phyloP scores from a whole-genome alignment of 1,140 invertebrate genomes.

The Vollenhovia emeryi region DNA sequence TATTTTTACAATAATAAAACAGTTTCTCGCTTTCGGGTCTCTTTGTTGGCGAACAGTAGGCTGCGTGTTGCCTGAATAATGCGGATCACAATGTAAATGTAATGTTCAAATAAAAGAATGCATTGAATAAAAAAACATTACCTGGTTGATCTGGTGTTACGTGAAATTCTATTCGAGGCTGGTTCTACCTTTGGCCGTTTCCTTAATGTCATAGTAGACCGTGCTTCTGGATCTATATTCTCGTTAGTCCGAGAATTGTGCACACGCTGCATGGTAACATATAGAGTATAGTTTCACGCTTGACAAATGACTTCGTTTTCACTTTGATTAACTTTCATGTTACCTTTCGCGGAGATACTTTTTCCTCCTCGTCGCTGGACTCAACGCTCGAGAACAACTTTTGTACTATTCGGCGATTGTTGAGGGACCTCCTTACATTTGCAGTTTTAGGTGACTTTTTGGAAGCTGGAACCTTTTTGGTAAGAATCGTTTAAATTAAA shows the following conservation, averaged over 20 bases:
- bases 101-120: not conserved
- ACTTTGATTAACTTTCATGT: not conserved
- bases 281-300: not conserved
- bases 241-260: not conserved
- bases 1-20: slow-evolving; percentile 55
- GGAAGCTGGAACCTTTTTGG: not conserved
- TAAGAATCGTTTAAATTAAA: slow-evolving; percentile 2
- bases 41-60: not conserved
- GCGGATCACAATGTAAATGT: not conserved
- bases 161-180: not conserved
- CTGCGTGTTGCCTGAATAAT: not conserved
- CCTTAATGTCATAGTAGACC: not conserved
- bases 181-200: not conserved
- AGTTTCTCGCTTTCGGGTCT: not conserved
- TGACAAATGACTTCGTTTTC: not conserved
- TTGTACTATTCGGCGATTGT: not conserved
- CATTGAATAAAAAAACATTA: not conserved
- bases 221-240: not conserved
- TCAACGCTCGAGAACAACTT: not conserved
- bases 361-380: slow-evolving; percentile 2
- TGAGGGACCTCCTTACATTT: not conserved
- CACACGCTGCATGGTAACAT: not conserved
- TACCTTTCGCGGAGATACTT: not conserved
- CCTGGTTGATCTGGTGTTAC: not conserved
- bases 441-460: not conserved